A percentile compares a stretch with the other conserved stretches of the same genome.
Evolutionary conservation across 2,888 invertebrate genomes (phyloP).

Genomic region (Emmelina monodactyla): DNA sequence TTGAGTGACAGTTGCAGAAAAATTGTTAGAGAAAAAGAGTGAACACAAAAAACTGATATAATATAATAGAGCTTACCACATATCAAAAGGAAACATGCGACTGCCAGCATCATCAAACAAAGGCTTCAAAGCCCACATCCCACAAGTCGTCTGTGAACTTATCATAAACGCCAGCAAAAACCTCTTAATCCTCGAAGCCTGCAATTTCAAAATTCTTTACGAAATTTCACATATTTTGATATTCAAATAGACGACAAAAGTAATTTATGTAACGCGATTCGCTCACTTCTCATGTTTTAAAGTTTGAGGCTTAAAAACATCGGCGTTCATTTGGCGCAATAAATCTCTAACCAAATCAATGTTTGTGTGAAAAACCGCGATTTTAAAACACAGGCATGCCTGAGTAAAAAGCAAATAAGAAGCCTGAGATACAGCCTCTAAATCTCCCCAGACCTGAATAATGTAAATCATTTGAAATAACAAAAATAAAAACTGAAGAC

Average conservation of each 20-base stretch:
- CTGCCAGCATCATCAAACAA: constrained; percentile 42
- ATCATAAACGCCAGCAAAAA: constrained; percentile 42
- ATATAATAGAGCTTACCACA: constrained; percentile 45
- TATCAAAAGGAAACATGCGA: constrained; percentile 48
- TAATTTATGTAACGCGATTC: no score
- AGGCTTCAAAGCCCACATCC: constrained; percentile 45
- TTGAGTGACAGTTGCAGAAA: no score
- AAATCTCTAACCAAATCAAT: constrained; percentile 27
- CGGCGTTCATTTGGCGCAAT: constrained; percentile 33
- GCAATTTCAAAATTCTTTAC: constrained; percentile 17
- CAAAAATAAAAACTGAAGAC: constrained; percentile 39
- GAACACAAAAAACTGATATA: neutral
- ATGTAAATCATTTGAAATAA: constrained; percentile 45
- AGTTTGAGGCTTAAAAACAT: constrained; percentile 32
- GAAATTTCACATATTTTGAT: no score
- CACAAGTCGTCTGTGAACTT: constrained; percentile 40
- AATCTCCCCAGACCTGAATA: constrained; percentile 43
- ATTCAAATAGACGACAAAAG: no score
- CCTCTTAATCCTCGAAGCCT: constrained; percentile 38
- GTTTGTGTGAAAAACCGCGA: constrained; percentile 40
- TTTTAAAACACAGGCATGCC: constrained; percentile 49
- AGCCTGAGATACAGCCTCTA: constrained; percentile 46
- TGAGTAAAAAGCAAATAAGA: constrained; percentile 48
- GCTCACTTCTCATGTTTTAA: constrained; percentile 33
- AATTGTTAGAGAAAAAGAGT: no score